A percentile compares a stretch with the other conserved stretches of the same genome.
Conservation (phyloP, 2,113 vertebrate genomes). For the Halichoerus grypus region DNA sequence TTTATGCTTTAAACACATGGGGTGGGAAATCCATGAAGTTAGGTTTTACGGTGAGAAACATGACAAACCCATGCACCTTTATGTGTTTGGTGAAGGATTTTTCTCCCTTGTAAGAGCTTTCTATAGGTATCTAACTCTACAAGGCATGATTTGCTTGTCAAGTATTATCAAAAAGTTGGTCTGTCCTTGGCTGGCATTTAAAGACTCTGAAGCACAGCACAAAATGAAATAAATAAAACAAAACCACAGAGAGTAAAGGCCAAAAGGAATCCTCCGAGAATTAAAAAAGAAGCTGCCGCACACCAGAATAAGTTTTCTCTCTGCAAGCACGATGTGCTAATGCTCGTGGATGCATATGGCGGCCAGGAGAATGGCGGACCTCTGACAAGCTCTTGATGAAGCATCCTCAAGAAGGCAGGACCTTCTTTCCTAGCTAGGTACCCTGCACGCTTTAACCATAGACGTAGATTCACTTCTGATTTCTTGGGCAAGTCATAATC, state of each 20-base stretch:
- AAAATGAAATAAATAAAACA: not conserved
- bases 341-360: too few species aligned
- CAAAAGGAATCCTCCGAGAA: not conserved
- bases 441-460: rapidly evolving
- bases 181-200: not conserved
- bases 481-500: not conserved
- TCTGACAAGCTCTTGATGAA: rapidly evolving
- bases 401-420: rapidly evolving
- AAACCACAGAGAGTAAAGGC: not conserved
- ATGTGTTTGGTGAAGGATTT: not conserved
- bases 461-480: rapidly evolving
- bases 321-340: not conserved
- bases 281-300: not conserved
- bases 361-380: rapidly evolving
- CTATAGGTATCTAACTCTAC: rapidly evolving
- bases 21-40: not conserved
- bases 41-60: not conserved
- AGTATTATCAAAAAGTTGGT: not conserved
- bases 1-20: rapidly evolving
- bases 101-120: not conserved
- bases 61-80: not conserved
- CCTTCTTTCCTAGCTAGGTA: not conserved
- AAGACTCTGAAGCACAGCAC: conserved; percentile 23
- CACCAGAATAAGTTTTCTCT: not conserved
- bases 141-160: not conserved